A percentile compares a stretch with the other conserved stretches of the same genome.
Conservation (phyloP, 2,888 invertebrate genomes). For the Ferdinandea cuprea region DNA sequence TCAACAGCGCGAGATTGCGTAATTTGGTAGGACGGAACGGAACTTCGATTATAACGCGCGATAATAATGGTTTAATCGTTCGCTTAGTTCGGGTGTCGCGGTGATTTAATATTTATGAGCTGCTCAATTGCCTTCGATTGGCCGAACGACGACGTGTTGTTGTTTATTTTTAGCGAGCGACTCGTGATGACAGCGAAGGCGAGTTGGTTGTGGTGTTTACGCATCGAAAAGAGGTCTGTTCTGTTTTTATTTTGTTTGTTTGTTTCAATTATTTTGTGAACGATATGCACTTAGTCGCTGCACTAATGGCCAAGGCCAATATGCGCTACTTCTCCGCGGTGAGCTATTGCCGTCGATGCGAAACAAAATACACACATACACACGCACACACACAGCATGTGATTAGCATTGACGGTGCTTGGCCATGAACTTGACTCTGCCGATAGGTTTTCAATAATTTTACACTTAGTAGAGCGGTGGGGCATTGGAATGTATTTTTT, state of each 20-base stretch:
- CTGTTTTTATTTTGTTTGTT: conserved; percentile 19
- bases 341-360: not conserved
- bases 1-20: conserved; percentile 48
- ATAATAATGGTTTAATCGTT: conserved; percentile 50
- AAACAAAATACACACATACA: conserved; percentile 5
- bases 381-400: no score
- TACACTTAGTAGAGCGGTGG: conserved; percentile 21
- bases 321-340: conserved; percentile 34
- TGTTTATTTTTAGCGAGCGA: conserved; percentile 60
- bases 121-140: conserved; percentile 46
- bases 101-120: conserved; percentile 69
- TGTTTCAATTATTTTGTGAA: conserved; percentile 37
- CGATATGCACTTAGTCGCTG: conserved; percentile 48
- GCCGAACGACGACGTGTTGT: conserved; percentile 16
- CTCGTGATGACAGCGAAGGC: conserved; percentile 39
- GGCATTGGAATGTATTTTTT: not conserved
- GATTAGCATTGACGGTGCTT: conserved; percentile 26
- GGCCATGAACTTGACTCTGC: conserved; percentile 63
- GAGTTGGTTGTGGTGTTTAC: conserved; percentile 64
- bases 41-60: conserved; percentile 26
- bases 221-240: conserved; percentile 59
- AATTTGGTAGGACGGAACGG: conserved; percentile 18
- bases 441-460: conserved; percentile 21
- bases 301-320: conserved; percentile 15
- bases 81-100: conserved; percentile 39